A percentile compares a stretch with the other conserved stretches of the same genome.
Evolutionary conservation across 2,888 invertebrate species (phyloP).

Genomic region (Eupithecia insigniata): DNA sequence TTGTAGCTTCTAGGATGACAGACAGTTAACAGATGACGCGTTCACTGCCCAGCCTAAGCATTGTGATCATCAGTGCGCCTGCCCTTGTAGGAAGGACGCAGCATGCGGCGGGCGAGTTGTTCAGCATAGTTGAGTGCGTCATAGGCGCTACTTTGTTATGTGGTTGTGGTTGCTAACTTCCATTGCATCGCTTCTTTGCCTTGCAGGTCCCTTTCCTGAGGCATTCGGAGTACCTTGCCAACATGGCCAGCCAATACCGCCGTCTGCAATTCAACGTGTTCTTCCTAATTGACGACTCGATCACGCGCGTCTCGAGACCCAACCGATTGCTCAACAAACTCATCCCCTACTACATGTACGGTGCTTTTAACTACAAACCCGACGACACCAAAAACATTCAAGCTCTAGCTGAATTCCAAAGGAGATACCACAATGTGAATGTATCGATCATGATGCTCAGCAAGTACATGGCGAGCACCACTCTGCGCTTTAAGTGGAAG

Average conservation of each 20-base stretch:
- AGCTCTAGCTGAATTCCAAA: slow-evolving; percentile 61
- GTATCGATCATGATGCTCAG: slow-evolving; percentile 66
- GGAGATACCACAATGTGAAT: slow-evolving; percentile 71
- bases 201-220: slow-evolving; percentile 52
- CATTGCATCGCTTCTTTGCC: neutral
- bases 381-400: slow-evolving; percentile 52
- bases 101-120: no score
- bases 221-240: slow-evolving; percentile 64
- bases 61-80: no score
- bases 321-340: slow-evolving; percentile 57
- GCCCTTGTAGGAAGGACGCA: no score
- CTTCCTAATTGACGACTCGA: slow-evolving; percentile 70
- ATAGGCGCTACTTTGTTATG: neutral
- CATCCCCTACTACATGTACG: slow-evolving; percentile 46
- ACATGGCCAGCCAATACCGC: slow-evolving; percentile 65
- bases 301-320: slow-evolving; percentile 50
- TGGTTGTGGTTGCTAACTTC: neutral
- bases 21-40: no score
- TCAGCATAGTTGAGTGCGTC: neutral
- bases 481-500: slow-evolving; percentile 78
- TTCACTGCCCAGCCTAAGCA: no score
- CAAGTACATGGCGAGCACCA: slow-evolving; percentile 79
- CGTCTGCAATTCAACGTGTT: slow-evolving; percentile 62
- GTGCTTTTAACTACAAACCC: slow-evolving; percentile 41
- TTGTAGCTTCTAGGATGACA: no score